Percentiles rank a stretch among this genome's conserved stretches.
phyloP scores from a whole-genome alignment of 2,888 invertebrate genomes.

The Aelia acuminata region DNA sequence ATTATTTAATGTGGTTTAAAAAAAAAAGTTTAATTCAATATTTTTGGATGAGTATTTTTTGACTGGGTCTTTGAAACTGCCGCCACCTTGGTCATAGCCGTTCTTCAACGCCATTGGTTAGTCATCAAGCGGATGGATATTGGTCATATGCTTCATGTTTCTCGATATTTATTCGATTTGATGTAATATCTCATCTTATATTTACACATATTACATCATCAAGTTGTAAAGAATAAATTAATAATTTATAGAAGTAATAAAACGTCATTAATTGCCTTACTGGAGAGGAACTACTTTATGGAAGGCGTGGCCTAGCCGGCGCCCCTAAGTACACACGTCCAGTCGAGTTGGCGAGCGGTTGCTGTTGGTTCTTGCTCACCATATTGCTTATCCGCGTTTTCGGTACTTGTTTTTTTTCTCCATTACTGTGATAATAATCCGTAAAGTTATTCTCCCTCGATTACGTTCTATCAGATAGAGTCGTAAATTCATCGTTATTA shows the following conservation, averaged over 20 bases:
- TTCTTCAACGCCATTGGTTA: constrained; percentile 40
- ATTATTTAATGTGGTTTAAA: no score
- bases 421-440: constrained; percentile 49
- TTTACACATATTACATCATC: neutral
- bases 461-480: constrained; percentile 14
- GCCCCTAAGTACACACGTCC: constrained; percentile 57
- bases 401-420: constrained; percentile 17
- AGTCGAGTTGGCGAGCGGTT: constrained; percentile 62
- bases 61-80: neutral
- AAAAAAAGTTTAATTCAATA: no score
- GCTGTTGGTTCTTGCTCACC: constrained; percentile 64
- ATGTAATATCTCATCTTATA: neutral
- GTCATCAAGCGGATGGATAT: constrained; percentile 45
- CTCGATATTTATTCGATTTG: neutral
- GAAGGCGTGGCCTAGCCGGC: constrained; percentile 59
- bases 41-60: neutral
- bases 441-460: neutral
- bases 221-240: neutral
- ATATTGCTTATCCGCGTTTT: constrained; percentile 65
- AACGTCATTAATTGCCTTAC: neutral
- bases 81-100: neutral
- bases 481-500: neutral
- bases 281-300: constrained; percentile 67
- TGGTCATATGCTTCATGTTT: constrained; percentile 46
- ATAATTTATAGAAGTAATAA: neutral